Conservation (phyloP, 2,797 vertebrate species). For the Manis crassicaudata region DNA sequence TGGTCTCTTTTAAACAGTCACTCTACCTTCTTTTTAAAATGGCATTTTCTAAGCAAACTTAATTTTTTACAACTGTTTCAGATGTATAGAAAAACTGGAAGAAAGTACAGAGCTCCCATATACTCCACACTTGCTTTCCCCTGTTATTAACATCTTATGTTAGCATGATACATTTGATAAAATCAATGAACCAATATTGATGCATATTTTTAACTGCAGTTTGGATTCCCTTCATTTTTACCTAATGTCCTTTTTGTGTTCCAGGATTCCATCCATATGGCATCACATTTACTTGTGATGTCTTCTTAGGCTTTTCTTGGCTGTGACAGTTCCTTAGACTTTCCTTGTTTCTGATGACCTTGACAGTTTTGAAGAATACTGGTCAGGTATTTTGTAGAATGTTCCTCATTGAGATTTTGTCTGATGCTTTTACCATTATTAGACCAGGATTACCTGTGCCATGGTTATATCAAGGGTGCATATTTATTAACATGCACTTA, state of each 20-base stretch:
- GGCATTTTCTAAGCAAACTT: slow-evolving; percentile 41
- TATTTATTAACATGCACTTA: not conserved
- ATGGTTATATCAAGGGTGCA: not conserved
- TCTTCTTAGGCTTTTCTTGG: not conserved
- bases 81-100: not conserved
- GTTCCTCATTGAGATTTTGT: not conserved
- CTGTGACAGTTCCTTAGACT: not conserved
- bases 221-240: slow-evolving; percentile 3
- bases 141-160: not conserved
- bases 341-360: slow-evolving; percentile 17
- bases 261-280: not conserved
- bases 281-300: not conserved
- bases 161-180: not conserved
- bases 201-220: not conserved
- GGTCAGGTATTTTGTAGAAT: slow-evolving; percentile 10
- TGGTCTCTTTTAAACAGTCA: not conserved
- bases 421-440: not conserved
- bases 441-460: not conserved
- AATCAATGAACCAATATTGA: not conserved
- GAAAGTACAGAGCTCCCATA: not conserved
- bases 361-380: not conserved
- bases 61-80: slow-evolving; percentile 22
- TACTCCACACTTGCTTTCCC: not conserved
- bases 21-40: not conserved
- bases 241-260: not conserved